Evolutionary conservation across 2,888 invertebrate genomes (phyloP).

Genomic region (Marronus borbonicus): DNA sequence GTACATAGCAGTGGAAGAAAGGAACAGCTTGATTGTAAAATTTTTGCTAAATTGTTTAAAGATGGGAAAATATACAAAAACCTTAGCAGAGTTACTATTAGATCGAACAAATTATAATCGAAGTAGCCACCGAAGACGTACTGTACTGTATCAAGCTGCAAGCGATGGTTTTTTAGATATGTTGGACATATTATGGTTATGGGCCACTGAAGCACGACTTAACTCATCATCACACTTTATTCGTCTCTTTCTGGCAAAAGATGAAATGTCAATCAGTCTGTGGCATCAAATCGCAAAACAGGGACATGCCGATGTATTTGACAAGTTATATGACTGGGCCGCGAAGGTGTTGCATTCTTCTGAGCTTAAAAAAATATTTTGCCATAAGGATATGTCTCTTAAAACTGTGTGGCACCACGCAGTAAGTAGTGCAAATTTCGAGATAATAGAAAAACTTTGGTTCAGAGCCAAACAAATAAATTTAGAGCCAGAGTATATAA

Average conservation of each 20-base stretch:
- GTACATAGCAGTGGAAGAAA: not conserved
- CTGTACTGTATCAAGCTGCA: not conserved
- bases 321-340: not conserved
- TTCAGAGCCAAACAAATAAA: not conserved
- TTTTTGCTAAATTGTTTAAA: constrained; percentile 5
- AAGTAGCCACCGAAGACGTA: not conserved
- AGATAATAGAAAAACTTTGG: not conserved
- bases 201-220: not conserved
- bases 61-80: not conserved
- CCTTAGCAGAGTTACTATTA: not conserved
- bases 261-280: not conserved
- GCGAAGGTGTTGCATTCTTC: not conserved
- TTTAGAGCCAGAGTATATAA: not conserved
- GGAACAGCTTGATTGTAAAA: not conserved
- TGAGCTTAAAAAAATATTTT: not conserved
- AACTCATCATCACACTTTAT: not conserved
- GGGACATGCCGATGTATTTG: not conserved
- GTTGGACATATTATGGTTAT: not conserved
- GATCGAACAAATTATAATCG: not conserved
- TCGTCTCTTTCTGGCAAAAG: not conserved
- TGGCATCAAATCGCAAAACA: not conserved
- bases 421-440: not conserved
- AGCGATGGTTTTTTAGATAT: not conserved
- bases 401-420: not conserved
- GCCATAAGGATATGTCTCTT: not conserved